phyloP scores from a whole-genome alignment of 2,113 vertebrate species.

The Fulica atra region DNA sequence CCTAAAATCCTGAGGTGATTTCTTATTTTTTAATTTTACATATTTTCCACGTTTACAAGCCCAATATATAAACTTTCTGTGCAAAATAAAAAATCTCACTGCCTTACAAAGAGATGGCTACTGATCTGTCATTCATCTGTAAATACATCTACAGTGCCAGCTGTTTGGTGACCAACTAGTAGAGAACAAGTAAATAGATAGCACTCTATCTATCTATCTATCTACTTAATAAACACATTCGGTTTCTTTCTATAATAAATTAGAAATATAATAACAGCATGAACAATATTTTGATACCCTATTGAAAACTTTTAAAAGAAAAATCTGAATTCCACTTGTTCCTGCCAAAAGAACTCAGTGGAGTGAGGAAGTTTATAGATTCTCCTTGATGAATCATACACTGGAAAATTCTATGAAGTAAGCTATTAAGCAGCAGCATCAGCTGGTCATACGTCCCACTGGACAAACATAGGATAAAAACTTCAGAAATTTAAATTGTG shows the following conservation, averaged over 20 bases:
- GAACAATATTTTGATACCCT: background rate
- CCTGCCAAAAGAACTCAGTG: background rate
- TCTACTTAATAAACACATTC: background rate
- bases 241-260: background rate
- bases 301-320: background rate
- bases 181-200: background rate
- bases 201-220: too few species aligned
- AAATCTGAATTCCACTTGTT: background rate
- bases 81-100: background rate
- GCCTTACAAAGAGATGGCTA: rapidly evolving
- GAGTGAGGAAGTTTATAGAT: background rate
- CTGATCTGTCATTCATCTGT: background rate
- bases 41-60: background rate
- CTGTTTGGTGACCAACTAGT: background rate
- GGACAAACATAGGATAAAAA: background rate
- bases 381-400: background rate
- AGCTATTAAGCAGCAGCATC: background rate
- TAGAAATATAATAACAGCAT: background rate
- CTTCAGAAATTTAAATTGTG: background rate
- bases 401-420: background rate
- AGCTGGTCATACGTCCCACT: background rate
- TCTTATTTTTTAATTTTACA: background rate
- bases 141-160: background rate
- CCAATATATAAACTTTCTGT: background rate
- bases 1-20: background rate